A percentile compares a stretch with the other conserved stretches of the same genome.
phyloP scores from a whole-genome alignment of 2,113 vertebrate species.

The Eulacestoma nigropectus region DNA sequence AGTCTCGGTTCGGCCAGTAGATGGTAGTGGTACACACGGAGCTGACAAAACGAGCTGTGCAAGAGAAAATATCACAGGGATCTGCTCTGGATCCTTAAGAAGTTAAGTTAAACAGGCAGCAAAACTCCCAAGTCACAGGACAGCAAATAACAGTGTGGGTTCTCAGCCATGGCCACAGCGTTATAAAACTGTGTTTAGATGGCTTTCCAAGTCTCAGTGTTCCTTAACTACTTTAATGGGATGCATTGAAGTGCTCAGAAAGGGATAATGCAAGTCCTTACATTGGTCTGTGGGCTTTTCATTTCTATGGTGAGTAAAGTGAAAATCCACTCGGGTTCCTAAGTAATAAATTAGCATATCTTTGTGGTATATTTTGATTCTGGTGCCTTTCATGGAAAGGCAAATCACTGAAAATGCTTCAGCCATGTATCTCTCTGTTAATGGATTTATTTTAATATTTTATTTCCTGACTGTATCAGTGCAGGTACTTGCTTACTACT shows the following conservation, averaged over 20 bases:
- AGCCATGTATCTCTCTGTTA: background rate
- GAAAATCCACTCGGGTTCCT: background rate
- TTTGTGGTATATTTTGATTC: background rate
- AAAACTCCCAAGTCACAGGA: background rate
- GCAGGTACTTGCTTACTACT: background rate
- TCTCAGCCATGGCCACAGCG: background rate
- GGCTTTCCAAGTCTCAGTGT: background rate
- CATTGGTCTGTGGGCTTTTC: background rate
- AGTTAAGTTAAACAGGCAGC: background rate
- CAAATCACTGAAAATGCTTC: background rate
- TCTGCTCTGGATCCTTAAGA: background rate
- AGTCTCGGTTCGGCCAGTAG: conserved; percentile 1
- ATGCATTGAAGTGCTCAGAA: rapidly evolving
- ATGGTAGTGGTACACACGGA: conserved; percentile 15
- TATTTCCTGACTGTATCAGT: background rate
- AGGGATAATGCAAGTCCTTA: background rate
- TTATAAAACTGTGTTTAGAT: background rate
- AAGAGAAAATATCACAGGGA: background rate
- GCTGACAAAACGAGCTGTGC: background rate
- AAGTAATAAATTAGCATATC: background rate
- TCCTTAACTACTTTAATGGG: background rate
- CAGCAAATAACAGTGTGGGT: background rate
- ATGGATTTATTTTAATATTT: background rate
- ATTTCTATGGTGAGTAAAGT: background rate
- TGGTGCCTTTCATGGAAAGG: background rate